Evolutionary conservation across 2,797 vertebrate species (phyloP), one percentile per base, ranked within the genome.

Genomic region (Melanotaenia maccullochi): DNA sequence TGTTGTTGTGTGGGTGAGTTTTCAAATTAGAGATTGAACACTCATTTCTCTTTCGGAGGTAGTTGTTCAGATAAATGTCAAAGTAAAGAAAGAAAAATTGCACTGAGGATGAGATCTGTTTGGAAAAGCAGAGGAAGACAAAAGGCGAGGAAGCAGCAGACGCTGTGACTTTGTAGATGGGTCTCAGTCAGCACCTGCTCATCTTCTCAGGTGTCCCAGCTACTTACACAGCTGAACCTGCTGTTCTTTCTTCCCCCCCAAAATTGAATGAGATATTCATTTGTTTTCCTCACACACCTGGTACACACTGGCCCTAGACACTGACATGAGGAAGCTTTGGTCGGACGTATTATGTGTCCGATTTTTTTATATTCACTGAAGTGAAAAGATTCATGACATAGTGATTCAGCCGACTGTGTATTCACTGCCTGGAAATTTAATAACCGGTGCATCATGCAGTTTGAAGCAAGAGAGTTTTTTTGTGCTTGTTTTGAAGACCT

Each of bases 201-300:
- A 44, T 73, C 77, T 63, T 85, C 83, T 88, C 84, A 60, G 68
- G 83, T 87, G 73, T 87, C 85, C 65, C 60, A 44, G 32, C 51
- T 72, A 3, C 73, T 83, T 79, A 78, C 79, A 85, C 73, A 73
- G 67, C 74, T 77, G 60, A 62, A 71, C 78, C 82, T 83, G 82
- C 74, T 71, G 85, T 55, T 65, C 30, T 20, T 3, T 3, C 30
- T 12, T 55, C 66, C 20, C 32, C 32, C 24, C 28, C 14, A 47
- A 47, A 30, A 22, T 58, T 67, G 32, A 2, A 59, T 76, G 38
- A 40, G 16, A 51, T 51, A 44, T 65, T 70, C 25, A 60, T 59
- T 76, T 60, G 44, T 66, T 71, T 71, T 28, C 4, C 0, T 55
- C 79, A 79, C 65, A 81, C 35, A 73, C 40, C 40, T 75, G 68